Conservation (phyloP, 2,888 invertebrate genomes). For the Vanessa cardui region DNA sequence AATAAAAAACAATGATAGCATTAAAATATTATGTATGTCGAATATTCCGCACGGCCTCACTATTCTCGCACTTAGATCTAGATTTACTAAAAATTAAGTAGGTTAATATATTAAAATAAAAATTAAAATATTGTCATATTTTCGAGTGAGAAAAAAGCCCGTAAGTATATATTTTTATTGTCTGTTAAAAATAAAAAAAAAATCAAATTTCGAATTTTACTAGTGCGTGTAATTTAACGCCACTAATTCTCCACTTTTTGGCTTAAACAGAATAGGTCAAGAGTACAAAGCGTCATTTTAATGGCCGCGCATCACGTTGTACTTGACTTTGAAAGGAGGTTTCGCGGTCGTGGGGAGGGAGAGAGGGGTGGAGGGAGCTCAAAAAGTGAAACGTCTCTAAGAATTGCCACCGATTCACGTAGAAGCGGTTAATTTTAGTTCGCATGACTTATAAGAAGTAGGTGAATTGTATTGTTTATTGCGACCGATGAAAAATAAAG, state of each 20-base stretch:
- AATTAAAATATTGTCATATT: neutral
- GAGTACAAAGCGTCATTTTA: slow-evolving; percentile 35
- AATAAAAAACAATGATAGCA: neutral
- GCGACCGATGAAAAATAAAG: neutral
- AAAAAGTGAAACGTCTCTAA: slow-evolving; percentile 75
- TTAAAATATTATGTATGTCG: too few species aligned
- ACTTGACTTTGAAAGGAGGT: slow-evolving; percentile 73
- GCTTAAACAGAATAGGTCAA: slow-evolving; percentile 38
- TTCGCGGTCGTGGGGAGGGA: slow-evolving; percentile 60
- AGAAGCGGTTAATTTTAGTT: slow-evolving; percentile 36
- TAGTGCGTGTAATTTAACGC: slow-evolving; percentile 22
- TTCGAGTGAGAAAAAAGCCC: neutral
- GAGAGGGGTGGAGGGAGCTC: slow-evolving; percentile 46
- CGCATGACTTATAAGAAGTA: slow-evolving; percentile 28
- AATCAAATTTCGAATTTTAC: slow-evolving; percentile 10
- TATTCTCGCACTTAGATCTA: too few species aligned
- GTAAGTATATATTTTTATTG: neutral
- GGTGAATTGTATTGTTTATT: slow-evolving; percentile 13
- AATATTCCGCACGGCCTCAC: too few species aligned
- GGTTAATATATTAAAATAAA: too few species aligned
- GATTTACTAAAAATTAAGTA: too few species aligned
- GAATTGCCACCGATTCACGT: slow-evolving; percentile 41
- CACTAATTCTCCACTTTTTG: slow-evolving; percentile 24
- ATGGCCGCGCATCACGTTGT: slow-evolving; percentile 44
- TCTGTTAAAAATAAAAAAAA: neutral